A percentile compares a stretch with the other conserved stretches of the same genome.
These are phyloP conservation scores for Nebria salina DNA, from an alignment of 2,888 invertebrate species.

Conservation along the genomic window DNA sequence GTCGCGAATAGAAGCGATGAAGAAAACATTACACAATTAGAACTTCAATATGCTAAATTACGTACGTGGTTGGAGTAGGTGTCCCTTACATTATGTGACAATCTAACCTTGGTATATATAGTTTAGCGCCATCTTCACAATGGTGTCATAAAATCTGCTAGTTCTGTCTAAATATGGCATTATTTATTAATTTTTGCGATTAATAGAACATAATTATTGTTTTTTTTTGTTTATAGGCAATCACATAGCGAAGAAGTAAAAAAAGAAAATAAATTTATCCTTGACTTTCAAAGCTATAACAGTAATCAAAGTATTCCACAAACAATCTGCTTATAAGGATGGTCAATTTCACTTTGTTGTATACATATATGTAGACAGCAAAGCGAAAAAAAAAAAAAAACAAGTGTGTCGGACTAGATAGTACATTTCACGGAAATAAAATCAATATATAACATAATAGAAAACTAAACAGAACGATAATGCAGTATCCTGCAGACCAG, in stretches of 20 bases:
- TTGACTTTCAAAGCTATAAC: neutral
- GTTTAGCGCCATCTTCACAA: neutral
- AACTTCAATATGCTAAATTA: neutral
- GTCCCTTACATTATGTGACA: neutral
- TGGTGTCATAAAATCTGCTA: neutral
- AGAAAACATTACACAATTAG: neutral
- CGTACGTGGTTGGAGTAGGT: neutral
- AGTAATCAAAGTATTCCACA: neutral
- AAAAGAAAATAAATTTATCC: neutral
- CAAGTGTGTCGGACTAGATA: neutral
- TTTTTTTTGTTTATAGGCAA: too few relatives aligned
- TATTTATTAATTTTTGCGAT: too few relatives aligned
- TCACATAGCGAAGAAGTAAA: neutral
- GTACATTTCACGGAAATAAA: neutral
- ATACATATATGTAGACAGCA: too few relatives aligned
- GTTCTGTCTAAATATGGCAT: too few relatives aligned
- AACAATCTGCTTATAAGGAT: neutral
- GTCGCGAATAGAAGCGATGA: neutral
- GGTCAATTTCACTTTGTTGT: neutral
- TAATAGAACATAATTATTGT: too few relatives aligned
- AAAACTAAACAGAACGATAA: neutral
- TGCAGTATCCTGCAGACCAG: neutral
- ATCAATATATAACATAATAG: neutral
- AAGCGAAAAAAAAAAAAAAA: neutral
- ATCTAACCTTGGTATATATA: neutral